Evolutionary conservation across 2,888 invertebrate genomes (phyloP), one percentile per base, ranked within the genome.

Genomic region (Fragum sueziense): DNA sequence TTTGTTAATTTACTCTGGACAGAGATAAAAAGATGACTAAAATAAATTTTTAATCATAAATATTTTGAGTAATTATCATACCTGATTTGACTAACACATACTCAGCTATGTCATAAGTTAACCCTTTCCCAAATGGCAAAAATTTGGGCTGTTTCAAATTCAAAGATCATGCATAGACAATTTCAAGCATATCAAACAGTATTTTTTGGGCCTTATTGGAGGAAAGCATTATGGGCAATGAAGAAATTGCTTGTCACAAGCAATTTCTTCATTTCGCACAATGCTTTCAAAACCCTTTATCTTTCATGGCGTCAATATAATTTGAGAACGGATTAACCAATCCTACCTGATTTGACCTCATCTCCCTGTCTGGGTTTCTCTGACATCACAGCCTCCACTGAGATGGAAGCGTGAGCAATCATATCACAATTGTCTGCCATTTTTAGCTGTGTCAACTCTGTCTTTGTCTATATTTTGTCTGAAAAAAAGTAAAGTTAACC

Each of bases 361-460:
- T 65, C 65, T 34, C 65, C 65, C 2, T 65, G 37, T 65, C 65
- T 2, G 3, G 61, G 61, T 33, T 33, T 65, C 3, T 65, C 41
- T 17, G 65, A 65, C 17, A 34, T 27, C 37, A 65, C 41, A 6
- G 41, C 37, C 34, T 65, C 65, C 25, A 65, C 27, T 9, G 22
- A 41, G 33, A 65, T 7, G 2, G 34, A n/a, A 14, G 65, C 65
- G 11, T 65, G 65, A 3, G 65, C 33, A 33, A 65, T 34, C 41
- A 37, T 11, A 25, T 65, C 65, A 17, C 9, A 9, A 1, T 37
- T 27, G n/a, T n/a, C 41, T 20, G 37, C 65, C 65, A 65, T 65
- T 61, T 17, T 34, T 9, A 20, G 31, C 33, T 33, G 2, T 62
- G 33, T 4, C 20, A 62, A 62, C 2, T 17, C 14, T 37, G 37